Evolutionary conservation across 2,113 vertebrate species (phyloP).

Genomic region (Triplophysa dalaica): DNA sequence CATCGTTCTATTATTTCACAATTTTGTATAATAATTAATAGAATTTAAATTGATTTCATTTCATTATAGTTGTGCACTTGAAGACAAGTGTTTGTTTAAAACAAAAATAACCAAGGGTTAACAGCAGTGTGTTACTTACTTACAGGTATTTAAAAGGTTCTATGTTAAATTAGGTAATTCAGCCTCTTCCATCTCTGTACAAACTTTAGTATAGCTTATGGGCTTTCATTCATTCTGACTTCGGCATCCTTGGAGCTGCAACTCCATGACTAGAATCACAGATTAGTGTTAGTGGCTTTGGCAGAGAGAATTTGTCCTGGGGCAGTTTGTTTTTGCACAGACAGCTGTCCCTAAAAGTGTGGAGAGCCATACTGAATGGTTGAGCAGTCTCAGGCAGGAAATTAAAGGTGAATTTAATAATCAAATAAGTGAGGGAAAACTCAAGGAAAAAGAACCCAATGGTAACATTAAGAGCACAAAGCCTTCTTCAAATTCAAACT

Average conservation of each 20-base stretch:
- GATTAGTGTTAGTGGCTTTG: constrained; percentile 35
- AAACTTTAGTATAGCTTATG: not conserved
- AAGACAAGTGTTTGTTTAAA: too few relatives aligned
- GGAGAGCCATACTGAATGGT: constrained; percentile 15
- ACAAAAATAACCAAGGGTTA: too few relatives aligned
- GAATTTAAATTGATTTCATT: too few relatives aligned
- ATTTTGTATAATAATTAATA: too few relatives aligned
- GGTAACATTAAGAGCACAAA: not conserved
- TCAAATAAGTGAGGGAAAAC: constrained; percentile 8
- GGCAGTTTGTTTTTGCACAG: constrained; percentile 32
- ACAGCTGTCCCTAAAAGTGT: constrained; percentile 31
- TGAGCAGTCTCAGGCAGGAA: constrained; percentile 29
- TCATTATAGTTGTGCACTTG: too few relatives aligned
- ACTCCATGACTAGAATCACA: constrained; percentile 23
- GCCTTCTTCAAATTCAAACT: not conserved
- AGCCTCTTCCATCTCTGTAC: not conserved
- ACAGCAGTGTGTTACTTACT: too few relatives aligned
- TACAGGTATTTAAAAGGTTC: not conserved
- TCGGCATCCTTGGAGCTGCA: not conserved
- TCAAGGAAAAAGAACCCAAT: constrained; percentile 5
- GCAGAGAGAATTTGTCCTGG: constrained; percentile 27
- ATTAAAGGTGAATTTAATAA: constrained; percentile 30
- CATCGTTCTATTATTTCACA: too few relatives aligned
- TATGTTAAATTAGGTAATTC: not conserved
- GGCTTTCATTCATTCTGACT: constrained; percentile 1